Evolutionary conservation across 2,797 vertebrate species (phyloP).

Genomic region (Clarias pachynema): DNA sequence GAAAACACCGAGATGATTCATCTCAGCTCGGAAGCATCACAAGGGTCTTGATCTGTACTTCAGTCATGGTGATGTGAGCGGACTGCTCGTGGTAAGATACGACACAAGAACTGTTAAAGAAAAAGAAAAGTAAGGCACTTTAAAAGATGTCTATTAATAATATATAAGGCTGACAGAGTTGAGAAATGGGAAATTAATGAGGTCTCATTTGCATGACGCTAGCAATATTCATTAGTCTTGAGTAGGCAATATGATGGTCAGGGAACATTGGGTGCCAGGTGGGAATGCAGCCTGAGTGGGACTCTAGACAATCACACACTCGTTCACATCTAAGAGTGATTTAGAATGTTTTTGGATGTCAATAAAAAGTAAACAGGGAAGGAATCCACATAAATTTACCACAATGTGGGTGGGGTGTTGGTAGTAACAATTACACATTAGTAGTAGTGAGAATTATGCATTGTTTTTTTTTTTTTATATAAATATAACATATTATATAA

Average conservation of each 20-base stretch:
- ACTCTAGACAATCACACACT: too few relatives aligned
- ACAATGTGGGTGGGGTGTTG: too few relatives aligned
- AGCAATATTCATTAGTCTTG: too few relatives aligned
- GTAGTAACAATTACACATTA: too few relatives aligned
- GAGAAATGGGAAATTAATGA: background rate
- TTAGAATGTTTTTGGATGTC: background rate
- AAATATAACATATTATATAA: too few relatives aligned
- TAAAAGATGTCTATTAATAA: background rate
- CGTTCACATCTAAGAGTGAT: too few relatives aligned
- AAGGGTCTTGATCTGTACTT: background rate
- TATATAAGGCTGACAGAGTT: background rate
- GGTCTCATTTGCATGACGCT: background rate
- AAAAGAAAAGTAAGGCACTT: background rate
- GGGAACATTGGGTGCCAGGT: too few relatives aligned
- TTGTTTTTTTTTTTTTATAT: too few relatives aligned
- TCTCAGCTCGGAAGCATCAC: background rate
- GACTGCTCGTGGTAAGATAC: background rate
- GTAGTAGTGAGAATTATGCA: too few relatives aligned
- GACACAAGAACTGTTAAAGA: background rate
- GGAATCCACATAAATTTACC: background rate
- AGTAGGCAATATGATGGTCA: background rate
- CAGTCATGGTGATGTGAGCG: background rate
- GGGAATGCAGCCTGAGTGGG: too few relatives aligned
- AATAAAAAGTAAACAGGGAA: background rate
- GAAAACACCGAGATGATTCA: constrained; percentile 11